phyloP scores from a whole-genome alignment of 2,888 invertebrate genomes.

The Anticlea derivata region DNA sequence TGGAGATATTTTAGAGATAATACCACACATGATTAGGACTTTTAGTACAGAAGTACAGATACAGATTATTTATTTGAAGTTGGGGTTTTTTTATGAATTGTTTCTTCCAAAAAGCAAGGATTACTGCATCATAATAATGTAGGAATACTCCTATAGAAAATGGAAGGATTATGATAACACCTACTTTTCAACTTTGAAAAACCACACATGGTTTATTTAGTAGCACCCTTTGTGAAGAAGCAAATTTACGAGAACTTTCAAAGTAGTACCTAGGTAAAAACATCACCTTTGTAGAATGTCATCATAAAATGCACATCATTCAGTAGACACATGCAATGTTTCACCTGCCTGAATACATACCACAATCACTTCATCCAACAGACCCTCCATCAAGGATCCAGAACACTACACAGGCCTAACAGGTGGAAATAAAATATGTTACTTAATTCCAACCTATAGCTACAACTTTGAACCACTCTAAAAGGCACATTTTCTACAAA shows the following conservation, averaged over 20 bases:
- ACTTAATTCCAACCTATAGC: slow-evolving; percentile 59
- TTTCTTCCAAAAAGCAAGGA: no score
- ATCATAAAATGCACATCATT: slow-evolving; percentile 34
- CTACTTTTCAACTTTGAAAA: background rate
- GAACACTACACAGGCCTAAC: slow-evolving; percentile 52
- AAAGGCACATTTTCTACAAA: slow-evolving; percentile 51
- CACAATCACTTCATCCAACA: slow-evolving; percentile 72
- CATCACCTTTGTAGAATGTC: slow-evolving; percentile 52
- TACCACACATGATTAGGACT: no score
- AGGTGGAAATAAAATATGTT: slow-evolving; percentile 53
- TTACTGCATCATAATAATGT: background rate
- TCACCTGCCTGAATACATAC: slow-evolving; percentile 54
- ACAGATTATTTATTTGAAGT: no score
- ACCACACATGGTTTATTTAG: no score
- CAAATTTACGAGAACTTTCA: slow-evolving; percentile 2
- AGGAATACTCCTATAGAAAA: background rate
- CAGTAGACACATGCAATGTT: slow-evolving; percentile 8
- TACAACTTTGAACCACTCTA: slow-evolving; percentile 54
- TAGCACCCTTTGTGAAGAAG: no score
- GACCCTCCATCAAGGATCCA: slow-evolving; percentile 47
- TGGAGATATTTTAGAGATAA: no score
- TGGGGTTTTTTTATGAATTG: no score
- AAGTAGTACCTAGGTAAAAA: background rate
- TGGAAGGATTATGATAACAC: background rate
- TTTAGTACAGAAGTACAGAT: no score